These are phyloP conservation scores for Ginglymostoma cirratum DNA, from an alignment of 2,113 vertebrate genomes.

Conservation along the genomic window DNA sequence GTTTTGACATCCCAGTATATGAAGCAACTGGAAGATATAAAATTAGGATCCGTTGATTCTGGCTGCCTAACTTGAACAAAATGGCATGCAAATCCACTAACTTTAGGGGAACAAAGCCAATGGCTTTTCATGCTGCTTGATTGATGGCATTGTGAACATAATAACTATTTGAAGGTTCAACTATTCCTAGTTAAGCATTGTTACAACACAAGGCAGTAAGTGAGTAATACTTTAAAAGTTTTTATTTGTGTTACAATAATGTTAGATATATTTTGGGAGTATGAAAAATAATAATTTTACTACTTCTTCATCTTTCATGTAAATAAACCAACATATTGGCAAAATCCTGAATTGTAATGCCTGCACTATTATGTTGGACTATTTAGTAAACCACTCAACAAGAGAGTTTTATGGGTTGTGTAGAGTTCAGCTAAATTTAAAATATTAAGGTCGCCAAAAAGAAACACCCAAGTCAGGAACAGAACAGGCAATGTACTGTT, in stretches of 20 bases:
- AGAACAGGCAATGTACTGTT: slow-evolving; percentile 50
- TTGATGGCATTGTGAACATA: neutral
- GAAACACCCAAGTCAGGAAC: slow-evolving; percentile 49
- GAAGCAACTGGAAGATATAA: neutral
- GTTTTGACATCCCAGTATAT: neutral
- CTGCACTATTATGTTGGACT: neutral
- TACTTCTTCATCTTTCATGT: neutral
- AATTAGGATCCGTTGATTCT: neutral
- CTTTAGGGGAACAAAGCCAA: neutral
- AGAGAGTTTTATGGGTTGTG: neutral
- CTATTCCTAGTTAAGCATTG: neutral
- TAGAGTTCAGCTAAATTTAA: slow-evolving; percentile 36
- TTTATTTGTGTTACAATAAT: neutral
- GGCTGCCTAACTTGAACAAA: neutral
- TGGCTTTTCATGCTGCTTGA: neutral
- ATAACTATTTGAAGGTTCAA: neutral
- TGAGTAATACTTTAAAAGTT: neutral
- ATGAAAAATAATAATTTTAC: neutral
- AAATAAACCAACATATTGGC: neutral
- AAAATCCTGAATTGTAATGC: slow-evolving; percentile 11
- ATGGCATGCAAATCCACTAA: neutral
- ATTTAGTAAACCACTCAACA: neutral
- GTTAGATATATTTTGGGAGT: neutral
- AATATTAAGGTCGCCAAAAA: slow-evolving; percentile 40
- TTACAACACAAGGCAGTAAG: neutral